Base-by-base conservation (phyloP, 2,797 vertebrate genomes). In the Antennarius maculatus region DNA sequence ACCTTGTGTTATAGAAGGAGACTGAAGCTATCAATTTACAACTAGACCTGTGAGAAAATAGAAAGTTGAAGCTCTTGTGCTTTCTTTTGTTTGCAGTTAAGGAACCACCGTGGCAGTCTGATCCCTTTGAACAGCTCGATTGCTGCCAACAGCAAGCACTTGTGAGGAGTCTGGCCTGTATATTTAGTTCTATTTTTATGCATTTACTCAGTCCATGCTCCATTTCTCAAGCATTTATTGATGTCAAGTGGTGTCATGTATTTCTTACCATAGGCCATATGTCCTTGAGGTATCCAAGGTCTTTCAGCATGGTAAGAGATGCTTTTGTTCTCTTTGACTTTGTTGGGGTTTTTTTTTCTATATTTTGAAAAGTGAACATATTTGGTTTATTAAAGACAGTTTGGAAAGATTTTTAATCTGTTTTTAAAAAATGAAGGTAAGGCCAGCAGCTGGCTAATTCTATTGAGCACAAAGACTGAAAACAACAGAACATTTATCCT, bases 241-340 rank as follows among this genome's bases (percentile, higher is more conserved):
- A 59, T 54, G 2, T 18, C 11, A 41, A 29, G 16, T 68, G 27
- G 17, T 61, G 7, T 13, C 0, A 16, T 67, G 5, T 50, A 3
- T 65, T 64, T 71, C 71, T 64, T 11, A 58, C 14, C 50, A 56
- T 77, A 95, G 94, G 83, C 92, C 93, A 2, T 86, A 92, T 62
- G 70, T 93, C 51, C 86, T 95, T 15, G 93, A 95, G 62, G 92
- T 93, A 29, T 70, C 82, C 60, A 90, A 76, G 74, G 66, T 87
- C 66, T 93, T 92, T 69, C 93, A 94, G 62, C 90, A 94, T 69
- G 92, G 94, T 95, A 89, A 80, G 83, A 77, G 17, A 13, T 27
- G 8, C 18, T 34, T 50, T 58, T 61, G 12, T 27, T 37, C 27
- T 60, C 10, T 61, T 42, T 60, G n/a, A 54, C n/a, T 13, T 3